Base-by-base conservation (phyloP, 2,888 invertebrate genomes). In the Drosophila recens region DNA sequence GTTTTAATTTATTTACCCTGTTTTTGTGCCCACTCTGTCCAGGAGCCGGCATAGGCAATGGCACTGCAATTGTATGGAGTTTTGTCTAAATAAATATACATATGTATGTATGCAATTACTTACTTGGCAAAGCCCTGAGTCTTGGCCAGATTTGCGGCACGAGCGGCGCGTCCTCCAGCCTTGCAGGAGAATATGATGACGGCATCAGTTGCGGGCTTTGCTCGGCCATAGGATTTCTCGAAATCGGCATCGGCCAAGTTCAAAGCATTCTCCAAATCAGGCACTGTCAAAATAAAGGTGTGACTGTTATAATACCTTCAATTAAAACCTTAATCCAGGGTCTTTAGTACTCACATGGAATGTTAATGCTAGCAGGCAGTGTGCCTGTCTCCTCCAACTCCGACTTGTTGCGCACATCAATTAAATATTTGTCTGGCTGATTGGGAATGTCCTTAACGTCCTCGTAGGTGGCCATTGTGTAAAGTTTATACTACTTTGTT, bases 371-470 rank as follows among this genome's bases (percentile, higher is more conserved):
- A 52, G 95, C 95, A 38, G 96, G 96, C 72, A 97, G 94, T 76
- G 93, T 93, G 8, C 97, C 97, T 78, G 95, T 95, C 89, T 96
- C 95, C 75, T 94, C 92, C 38, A 97, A 90, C 92, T 97, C 97
- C 46, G 94, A 92, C 58, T 95, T 95, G 90, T 96, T 96, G 86
- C 97, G 94, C 0, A 97, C 97, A 93, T 97, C 97, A 68, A 97
- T 94, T 20, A 97, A 94, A 30, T 95, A 91, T 54, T 94, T 93
- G 43, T 91, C 91, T 3, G 92, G 90, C 10, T 93, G 91, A 65
- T 94, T 93, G 49, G 93, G 93, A 58, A 94, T 92, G 23, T 93
- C 92, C 82, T 94, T 92, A 3, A 94, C 88, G 79, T 94, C 93
- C 42, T 94, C 93, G 80, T 93, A 94, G 1, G 87, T 91, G 52